These are phyloP conservation scores for Psittacula derbiana DNA, from an alignment of 2,797 vertebrate species.

Conservation along the genomic window DNA sequence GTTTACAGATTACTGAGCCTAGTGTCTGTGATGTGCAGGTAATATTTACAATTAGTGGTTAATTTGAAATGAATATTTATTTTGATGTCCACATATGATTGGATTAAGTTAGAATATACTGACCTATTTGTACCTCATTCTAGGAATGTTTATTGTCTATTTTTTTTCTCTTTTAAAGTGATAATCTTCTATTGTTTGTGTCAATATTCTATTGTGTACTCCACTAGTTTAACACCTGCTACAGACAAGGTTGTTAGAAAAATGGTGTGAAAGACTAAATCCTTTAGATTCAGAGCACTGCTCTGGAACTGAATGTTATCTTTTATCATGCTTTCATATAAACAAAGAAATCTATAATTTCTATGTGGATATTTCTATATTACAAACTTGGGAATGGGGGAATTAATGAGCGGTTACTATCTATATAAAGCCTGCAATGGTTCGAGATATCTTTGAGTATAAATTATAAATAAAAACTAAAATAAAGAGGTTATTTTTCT, in stretches of 20 bases:
- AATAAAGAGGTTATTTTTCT: slow-evolving; percentile 14
- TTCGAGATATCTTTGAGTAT: slow-evolving; percentile 22
- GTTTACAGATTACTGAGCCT: not conserved
- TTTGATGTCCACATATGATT: not conserved
- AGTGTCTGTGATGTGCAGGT: not conserved
- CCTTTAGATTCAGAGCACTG: slow-evolving; percentile 12
- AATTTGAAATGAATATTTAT: slow-evolving; percentile 48
- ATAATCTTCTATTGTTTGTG: not conserved
- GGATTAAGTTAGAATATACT: not conserved
- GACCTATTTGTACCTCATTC: not conserved
- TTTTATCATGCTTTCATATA: slow-evolving; percentile 36
- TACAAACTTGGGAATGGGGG: not conserved
- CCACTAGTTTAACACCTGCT: not conserved
- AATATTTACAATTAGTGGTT: slow-evolving; percentile 32
- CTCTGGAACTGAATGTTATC: not conserved
- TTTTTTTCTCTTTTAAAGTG: not conserved
- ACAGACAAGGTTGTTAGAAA: not conserved
- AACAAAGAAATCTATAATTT: slow-evolving; percentile 44
- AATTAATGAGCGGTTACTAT: slow-evolving; percentile 35
- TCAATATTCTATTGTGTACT: not conserved
- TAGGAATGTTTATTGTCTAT: not conserved
- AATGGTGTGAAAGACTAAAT: not conserved
- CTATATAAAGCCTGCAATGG: not conserved
- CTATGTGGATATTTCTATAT: slow-evolving; percentile 33
- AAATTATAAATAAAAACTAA: not conserved